Evolutionary conservation across 1,140 invertebrate genomes (phyloP).

Genomic region (Galleria mellonella): DNA sequence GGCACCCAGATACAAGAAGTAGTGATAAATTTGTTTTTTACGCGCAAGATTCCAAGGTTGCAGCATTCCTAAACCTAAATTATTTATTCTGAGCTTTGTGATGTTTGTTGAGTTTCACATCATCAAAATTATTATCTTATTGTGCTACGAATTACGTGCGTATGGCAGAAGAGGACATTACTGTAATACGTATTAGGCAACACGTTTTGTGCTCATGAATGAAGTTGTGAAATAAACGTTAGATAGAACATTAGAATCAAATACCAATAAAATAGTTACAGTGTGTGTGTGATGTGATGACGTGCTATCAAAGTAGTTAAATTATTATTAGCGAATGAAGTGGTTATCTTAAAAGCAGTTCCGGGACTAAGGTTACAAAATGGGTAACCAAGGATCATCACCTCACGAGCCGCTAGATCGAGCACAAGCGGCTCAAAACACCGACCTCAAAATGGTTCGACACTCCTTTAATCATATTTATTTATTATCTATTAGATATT

Average conservation of each 20-base stretch:
- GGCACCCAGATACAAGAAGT: background rate
- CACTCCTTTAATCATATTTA: slow-evolving; percentile 17
- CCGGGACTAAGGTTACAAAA: slow-evolving; percentile 32
- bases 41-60: slow-evolving; percentile 45
- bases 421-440: slow-evolving; percentile 50
- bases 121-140: slow-evolving; percentile 57
- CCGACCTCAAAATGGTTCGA: slow-evolving; percentile 62
- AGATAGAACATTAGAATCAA: slow-evolving; percentile 29
- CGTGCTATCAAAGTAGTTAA: slow-evolving; percentile 9
- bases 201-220: slow-evolving; percentile 32
- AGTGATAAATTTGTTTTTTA: slow-evolving; percentile 18
- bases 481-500: slow-evolving; percentile 2
- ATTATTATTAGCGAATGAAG: slow-evolving; percentile 18
- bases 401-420: slow-evolving; percentile 79
- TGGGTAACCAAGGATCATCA: slow-evolving; percentile 82
- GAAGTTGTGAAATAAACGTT: slow-evolving; percentile 35
- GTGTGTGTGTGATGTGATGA: slow-evolving; percentile 6
- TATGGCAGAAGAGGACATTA: slow-evolving; percentile 39
- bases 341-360: slow-evolving; percentile 12
- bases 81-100: slow-evolving; percentile 57
- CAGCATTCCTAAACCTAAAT: slow-evolving; percentile 41
- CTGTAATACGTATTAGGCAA: slow-evolving; percentile 21
- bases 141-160: slow-evolving; percentile 37
- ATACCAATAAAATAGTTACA: slow-evolving; percentile 4
- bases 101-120: slow-evolving; percentile 59